Percentiles rank a stretch among this genome's conserved stretches.
phyloP scores from a whole-genome alignment of 2,888 invertebrate species.

The Pseudococcus longispinus region DNA sequence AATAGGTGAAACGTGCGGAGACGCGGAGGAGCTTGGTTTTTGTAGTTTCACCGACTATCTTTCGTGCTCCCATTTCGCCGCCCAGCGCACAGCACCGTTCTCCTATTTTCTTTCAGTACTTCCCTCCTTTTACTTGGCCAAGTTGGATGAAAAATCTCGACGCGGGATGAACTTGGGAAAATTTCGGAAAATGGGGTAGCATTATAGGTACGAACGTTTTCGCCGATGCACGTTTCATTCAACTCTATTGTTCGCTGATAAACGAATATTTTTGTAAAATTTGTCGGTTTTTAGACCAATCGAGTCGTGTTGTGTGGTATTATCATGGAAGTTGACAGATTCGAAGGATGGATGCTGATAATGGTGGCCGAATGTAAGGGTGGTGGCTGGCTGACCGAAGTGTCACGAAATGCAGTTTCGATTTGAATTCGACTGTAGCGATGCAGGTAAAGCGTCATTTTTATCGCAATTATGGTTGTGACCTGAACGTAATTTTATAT shows the following conservation, averaged over 20 bases:
- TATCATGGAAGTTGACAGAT: not conserved
- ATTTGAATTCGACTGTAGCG: not conserved
- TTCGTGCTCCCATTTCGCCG: not conserved
- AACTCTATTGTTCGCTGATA: not conserved
- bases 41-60: conserved; percentile 36
- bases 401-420: not conserved
- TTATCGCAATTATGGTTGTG: not conserved
- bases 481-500: not conserved
- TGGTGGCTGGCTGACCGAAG: not conserved
- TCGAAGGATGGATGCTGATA: not conserved
- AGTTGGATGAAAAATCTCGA: conserved; percentile 20
- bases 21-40: not conserved
- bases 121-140: not conserved
- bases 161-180: not conserved
- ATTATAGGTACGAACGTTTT: not conserved
- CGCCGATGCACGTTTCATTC: not conserved
- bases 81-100: not conserved
- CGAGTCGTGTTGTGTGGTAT: not conserved
- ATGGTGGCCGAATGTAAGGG: not conserved
- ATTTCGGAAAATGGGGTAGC: not conserved
- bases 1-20: not conserved
- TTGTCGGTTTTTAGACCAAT: not conserved
- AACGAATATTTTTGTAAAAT: too few species aligned
- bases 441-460: not conserved
- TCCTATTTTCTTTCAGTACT: not conserved